Evolutionary conservation across 1,140 invertebrate species (phyloP).

Genomic region (Sminthurinus signatus): DNA sequence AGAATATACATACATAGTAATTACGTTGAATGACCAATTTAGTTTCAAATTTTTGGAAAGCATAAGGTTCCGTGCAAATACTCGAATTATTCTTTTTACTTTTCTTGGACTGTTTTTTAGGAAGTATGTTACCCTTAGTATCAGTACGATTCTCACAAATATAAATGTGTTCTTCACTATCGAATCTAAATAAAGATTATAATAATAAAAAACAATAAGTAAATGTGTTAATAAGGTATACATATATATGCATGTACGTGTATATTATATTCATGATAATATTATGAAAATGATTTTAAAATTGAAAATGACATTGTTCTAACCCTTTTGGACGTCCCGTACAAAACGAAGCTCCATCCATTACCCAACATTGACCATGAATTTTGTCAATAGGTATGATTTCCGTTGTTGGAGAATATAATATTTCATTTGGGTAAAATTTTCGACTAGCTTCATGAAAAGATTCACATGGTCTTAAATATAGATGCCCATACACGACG

Average conservation of each 20-base stretch:
- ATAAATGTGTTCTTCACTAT: conserved; percentile 84
- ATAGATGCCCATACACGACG: conserved; percentile 94
- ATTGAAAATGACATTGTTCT: too few relatives aligned
- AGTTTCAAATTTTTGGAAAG: conserved; percentile 78
- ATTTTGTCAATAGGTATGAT: conserved; percentile 88
- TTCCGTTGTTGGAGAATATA: conserved; percentile 86
- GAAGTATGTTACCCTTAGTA: conserved; percentile 81
- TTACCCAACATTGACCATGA: conserved; percentile 91
- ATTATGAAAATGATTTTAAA: too few relatives aligned
- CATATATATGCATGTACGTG: too few relatives aligned
- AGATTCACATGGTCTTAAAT: conserved; percentile 91
- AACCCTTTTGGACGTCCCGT: conserved; percentile 78
- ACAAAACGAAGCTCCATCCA: conserved; percentile 86
- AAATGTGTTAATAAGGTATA: too few relatives aligned
- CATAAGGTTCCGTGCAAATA: conserved; percentile 83
- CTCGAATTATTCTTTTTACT: too few relatives aligned
- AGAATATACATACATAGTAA: too few relatives aligned
- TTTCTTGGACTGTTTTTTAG: conserved; percentile 59
- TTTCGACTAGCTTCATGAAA: conserved; percentile 93
- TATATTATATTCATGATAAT: too few relatives aligned
- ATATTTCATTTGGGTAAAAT: conserved; percentile 94
- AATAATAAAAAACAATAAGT: too few relatives aligned
- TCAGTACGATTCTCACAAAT: conserved; percentile 95
- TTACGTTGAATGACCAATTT: conserved; percentile 77
- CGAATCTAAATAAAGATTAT: too few relatives aligned